These are phyloP conservation scores for Chanos chanos DNA, from an alignment of 2,797 vertebrate species.

Conservation along the genomic window DNA sequence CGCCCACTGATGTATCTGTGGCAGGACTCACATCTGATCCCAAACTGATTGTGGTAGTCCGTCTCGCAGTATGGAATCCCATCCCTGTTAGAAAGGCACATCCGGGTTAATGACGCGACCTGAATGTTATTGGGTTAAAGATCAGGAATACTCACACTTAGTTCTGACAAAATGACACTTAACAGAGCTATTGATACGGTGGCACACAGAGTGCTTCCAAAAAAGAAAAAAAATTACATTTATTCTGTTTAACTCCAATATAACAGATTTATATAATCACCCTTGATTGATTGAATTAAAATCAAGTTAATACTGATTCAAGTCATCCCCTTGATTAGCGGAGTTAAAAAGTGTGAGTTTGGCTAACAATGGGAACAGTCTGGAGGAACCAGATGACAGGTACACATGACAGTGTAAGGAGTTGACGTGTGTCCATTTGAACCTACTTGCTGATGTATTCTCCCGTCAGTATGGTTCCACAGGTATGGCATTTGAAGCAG, in stretches of 20 bases:
- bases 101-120: too few relatives aligned
- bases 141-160: too few relatives aligned
- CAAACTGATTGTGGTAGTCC: conserved; percentile 93
- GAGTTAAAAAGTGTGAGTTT: not conserved
- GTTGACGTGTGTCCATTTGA: not conserved
- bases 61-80: conserved; percentile 89
- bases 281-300: too few relatives aligned
- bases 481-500: conserved; percentile 93
- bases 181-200: too few relatives aligned
- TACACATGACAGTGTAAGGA: not conserved
- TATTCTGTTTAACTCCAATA: too few relatives aligned
- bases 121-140: too few relatives aligned
- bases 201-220: not conserved
- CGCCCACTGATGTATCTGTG: conserved; percentile 91
- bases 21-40: conserved; percentile 90
- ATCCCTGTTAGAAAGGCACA: conserved; percentile 72
- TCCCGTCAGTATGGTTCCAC: conserved; percentile 83
- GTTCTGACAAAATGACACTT: too few relatives aligned
- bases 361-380: too few relatives aligned
- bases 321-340: too few relatives aligned
- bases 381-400: too few relatives aligned
- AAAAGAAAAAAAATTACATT: not conserved
- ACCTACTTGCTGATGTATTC: conserved; percentile 98
- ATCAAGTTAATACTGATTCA: too few relatives aligned
- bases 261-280: too few relatives aligned